Percentiles rank a stretch among this genome's conserved stretches.
These are phyloP conservation scores for Branchipolynoe longqiensis DNA, from an alignment of 2,888 invertebrate genomes.

Conservation along the genomic window DNA sequence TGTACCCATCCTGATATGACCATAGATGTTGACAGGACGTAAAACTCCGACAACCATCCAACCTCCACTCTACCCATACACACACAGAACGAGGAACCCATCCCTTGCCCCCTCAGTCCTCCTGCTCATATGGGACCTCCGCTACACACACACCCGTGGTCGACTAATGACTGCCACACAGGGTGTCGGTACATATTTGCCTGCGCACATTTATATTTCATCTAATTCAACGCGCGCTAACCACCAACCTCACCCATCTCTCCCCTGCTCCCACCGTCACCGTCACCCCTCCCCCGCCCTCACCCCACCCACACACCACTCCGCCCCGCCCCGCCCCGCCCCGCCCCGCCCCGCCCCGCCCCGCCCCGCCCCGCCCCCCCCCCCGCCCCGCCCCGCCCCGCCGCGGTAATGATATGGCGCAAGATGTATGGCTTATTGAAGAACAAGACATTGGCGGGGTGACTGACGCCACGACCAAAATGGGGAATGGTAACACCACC, in stretches of 20 bases:
- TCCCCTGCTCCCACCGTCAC: too few relatives aligned
- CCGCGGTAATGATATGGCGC: not conserved
- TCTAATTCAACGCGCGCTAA: not conserved
- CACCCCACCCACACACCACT: too few relatives aligned
- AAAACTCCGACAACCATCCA: too few relatives aligned
- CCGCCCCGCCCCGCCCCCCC: too few relatives aligned
- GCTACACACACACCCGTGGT: not conserved
- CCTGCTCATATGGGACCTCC: not conserved
- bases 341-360: too few relatives aligned
- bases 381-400: too few relatives aligned
- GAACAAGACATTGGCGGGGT: not conserved
- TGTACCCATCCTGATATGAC: too few relatives aligned
- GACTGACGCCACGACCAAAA: not conserved
- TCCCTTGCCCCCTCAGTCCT: not conserved
- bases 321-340: too few relatives aligned
- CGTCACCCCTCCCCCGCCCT: too few relatives aligned
- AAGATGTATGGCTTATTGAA: slow-evolving; percentile 15
- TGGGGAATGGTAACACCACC: not conserved
- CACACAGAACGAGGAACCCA: too few relatives aligned
- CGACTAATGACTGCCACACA: not conserved
- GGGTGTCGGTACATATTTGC: slow-evolving; percentile 18
- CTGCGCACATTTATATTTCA: slow-evolving; percentile 35
- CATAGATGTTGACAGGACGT: too few relatives aligned
- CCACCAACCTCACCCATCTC: too few relatives aligned
- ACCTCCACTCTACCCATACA: not conserved